phyloP scores from a whole-genome alignment of 2,888 invertebrate species.

The Drosophila heteroneura region DNA sequence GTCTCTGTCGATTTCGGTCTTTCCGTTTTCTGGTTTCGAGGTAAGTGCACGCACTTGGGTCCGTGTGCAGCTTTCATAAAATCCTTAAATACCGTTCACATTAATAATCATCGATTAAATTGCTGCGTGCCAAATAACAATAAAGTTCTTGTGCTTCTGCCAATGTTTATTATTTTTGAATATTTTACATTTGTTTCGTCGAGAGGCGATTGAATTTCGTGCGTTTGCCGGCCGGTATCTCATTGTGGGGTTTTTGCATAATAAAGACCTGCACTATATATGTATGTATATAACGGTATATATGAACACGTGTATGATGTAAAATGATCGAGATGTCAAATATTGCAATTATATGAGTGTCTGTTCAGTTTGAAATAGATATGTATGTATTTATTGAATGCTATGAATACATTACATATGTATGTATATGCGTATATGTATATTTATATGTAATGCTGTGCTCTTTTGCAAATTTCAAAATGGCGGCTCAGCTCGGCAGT shows the following conservation, averaged over 20 bases:
- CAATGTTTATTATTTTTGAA: constrained; percentile 21
- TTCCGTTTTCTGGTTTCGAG: constrained; percentile 85
- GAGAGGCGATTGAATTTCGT: constrained; percentile 18
- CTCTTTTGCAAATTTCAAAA: constrained; percentile 52
- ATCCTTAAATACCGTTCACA: constrained; percentile 69
- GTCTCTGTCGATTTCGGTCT: constrained; percentile 78
- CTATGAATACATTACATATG: background rate
- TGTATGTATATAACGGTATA: constrained; percentile 32
- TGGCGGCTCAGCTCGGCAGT: constrained; percentile 41
- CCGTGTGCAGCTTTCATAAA: constrained; percentile 70
- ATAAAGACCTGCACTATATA: constrained; percentile 25
- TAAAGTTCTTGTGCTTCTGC: constrained; percentile 10
- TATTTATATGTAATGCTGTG: constrained; percentile 11
- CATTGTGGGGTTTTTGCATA: constrained; percentile 65
- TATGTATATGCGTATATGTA: constrained; percentile 1
- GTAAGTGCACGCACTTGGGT: constrained; percentile 82
- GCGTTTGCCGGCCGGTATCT: constrained; percentile 64
- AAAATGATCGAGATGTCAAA: constrained; percentile 10
- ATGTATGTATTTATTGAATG: background rate
- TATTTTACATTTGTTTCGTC: constrained; percentile 19
- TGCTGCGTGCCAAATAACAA: constrained; percentile 29
- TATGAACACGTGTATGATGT: background rate
- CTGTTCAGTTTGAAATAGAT: background rate
- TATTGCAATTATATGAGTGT: constrained; percentile 1
- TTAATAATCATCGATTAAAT: constrained; percentile 71